These are phyloP conservation scores for Galbula dea DNA, from an alignment of 2,113 vertebrate species.

Conservation along the genomic window DNA sequence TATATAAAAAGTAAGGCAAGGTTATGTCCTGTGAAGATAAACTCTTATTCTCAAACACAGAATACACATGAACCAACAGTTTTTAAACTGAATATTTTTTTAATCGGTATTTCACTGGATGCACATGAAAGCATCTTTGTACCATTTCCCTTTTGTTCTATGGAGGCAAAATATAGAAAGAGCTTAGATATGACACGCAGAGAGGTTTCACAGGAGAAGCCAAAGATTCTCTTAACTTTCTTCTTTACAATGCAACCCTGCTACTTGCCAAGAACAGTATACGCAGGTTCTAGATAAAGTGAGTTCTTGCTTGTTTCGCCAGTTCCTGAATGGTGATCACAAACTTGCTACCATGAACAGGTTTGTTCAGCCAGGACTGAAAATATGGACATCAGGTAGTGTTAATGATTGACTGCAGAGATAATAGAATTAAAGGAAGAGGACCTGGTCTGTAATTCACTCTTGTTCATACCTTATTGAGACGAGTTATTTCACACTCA, in stretches of 20 bases:
- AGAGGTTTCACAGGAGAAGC: not conserved
- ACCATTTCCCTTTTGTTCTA: not conserved
- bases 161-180: not conserved
- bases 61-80: not conserved
- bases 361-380: not conserved
- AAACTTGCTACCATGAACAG: not conserved
- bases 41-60: not conserved
- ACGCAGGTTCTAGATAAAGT: not conserved
- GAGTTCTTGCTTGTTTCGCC: not conserved
- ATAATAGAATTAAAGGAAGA: not conserved
- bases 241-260: not conserved
- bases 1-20: not conserved
- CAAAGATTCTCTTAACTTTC: not conserved
- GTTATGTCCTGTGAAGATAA: not conserved
- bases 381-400: not conserved
- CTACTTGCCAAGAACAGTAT: not conserved
- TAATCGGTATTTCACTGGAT: not conserved
- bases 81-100: not conserved
- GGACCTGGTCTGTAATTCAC: not conserved
- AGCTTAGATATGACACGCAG: fast-evolving
- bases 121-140: not conserved
- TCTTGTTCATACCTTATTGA: constrained; percentile 70
- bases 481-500: constrained; percentile 74
- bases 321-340: not conserved
- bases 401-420: not conserved